Evolutionary conservation across 2,113 vertebrate genomes (phyloP), one percentile per base, ranked within the genome.

Genomic region (Paracanthobrama guichenoti): DNA sequence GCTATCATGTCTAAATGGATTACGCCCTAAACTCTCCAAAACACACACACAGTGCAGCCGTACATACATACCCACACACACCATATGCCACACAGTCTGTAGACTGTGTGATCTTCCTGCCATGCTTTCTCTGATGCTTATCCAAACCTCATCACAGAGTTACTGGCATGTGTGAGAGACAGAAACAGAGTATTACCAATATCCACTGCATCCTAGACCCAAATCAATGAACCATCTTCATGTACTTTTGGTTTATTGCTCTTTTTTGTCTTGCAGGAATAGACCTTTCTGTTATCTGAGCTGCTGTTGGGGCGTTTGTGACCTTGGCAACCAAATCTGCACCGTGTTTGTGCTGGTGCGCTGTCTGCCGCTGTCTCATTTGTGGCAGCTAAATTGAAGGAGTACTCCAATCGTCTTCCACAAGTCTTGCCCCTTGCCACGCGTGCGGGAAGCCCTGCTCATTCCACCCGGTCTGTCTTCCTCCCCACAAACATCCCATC

Each of bases 251-350:
- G 28, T 16, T 20, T 72, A 46, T 81, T 69, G 50, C 69, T 64
- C 16, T 79, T 55, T 79, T 75, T 31, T 74, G 18, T 75, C 62
- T 84, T 80, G 39, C 82, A 87, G 86, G 78, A 81, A 69, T 55
- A 79, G 66, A 39, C 42, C 12, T 42, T 72, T 24, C 77, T 76
- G 82, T 55, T 60, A 74, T 84, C 71, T 28, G 59, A 69, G 71
- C 46, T 75, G 31, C 48, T 31, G 82, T 44, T 31, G 67, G 55
- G 20, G 14, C 31, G 2, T 55, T 71, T 55, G 42, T 76, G 55
- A 84, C 69, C 81, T 73, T 82, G 53, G 35, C 57, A 84, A 64
- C 55, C 57, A 59, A 76, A 79, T 80, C 59, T 59, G 76, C 64
- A 12, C 20, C 24, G 55, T 69, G 35, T 62, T 60, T 82, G 60